Conservation (phyloP, 1,140 invertebrate genomes). For the Calycopis cecrops region DNA sequence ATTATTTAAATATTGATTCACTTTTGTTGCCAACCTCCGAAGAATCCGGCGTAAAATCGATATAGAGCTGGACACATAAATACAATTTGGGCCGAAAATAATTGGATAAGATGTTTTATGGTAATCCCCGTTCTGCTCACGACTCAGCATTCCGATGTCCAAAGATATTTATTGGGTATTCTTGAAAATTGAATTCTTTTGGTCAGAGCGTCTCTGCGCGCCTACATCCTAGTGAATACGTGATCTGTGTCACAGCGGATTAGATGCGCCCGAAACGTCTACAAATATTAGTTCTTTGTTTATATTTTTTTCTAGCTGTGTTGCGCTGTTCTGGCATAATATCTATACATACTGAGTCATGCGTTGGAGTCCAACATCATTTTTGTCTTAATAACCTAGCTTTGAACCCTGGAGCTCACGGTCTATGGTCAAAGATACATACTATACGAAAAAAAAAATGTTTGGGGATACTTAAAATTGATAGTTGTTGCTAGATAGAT, state of each 20-base stretch:
- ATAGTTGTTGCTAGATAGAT: no score
- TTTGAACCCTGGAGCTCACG: no score
- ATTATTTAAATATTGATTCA: no score
- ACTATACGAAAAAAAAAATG: no score
- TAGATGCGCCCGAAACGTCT: not conserved
- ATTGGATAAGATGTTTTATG: conserved; percentile 37
- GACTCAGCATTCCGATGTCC: conserved; percentile 33
- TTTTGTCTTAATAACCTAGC: no score
- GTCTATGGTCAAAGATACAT: no score
- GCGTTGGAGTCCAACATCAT: no score
- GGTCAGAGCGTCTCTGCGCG: conserved; percentile 3
- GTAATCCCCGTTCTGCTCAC: conserved; percentile 37
- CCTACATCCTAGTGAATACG: conserved; percentile 6
- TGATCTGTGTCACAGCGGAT: not conserved
- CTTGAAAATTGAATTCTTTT: conserved; percentile 6
- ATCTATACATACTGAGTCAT: not conserved
- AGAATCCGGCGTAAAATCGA: no score
- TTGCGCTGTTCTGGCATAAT: not conserved
- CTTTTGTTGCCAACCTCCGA: no score
- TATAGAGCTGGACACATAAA: conserved; percentile 11
- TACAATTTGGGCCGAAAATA: conserved; percentile 25
- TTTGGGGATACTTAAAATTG: no score
- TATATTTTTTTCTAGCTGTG: no score
- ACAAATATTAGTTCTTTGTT: no score
- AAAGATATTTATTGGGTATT: conserved; percentile 28